Conservation (phyloP, 2,113 vertebrate genomes). For the Calyptommatus sinebrachiatus region DNA sequence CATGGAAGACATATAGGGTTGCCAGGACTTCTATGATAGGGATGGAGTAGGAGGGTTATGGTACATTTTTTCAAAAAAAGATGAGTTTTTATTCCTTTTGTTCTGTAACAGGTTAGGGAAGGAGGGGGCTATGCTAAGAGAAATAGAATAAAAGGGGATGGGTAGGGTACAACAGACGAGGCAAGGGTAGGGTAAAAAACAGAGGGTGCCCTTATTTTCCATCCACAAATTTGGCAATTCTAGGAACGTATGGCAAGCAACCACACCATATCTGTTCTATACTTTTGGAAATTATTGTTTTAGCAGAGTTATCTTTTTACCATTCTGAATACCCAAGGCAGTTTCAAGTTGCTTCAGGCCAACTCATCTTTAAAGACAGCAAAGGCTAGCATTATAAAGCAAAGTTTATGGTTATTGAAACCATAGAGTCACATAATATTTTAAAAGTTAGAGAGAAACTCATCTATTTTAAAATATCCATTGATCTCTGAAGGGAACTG, state of each 20-base stretch:
- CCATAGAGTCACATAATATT: background rate
- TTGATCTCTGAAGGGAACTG: slow-evolving; percentile 5
- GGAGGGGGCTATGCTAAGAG: too few relatives aligned
- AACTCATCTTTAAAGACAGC: background rate
- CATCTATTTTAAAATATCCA: background rate
- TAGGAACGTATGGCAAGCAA: background rate
- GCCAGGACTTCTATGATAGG: too few relatives aligned
- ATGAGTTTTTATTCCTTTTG: too few relatives aligned
- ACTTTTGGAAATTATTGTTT: background rate
- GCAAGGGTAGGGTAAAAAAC: too few relatives aligned
- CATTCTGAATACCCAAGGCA: background rate
- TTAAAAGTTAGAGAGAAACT: slow-evolving; percentile 12
- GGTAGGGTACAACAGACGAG: too few relatives aligned
- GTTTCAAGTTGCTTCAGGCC: background rate
- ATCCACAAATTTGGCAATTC: too few relatives aligned
- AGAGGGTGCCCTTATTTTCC: too few relatives aligned
- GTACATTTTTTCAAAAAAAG: too few relatives aligned
- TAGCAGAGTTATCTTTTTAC: background rate
- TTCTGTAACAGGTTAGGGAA: too few relatives aligned
- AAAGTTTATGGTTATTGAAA: slow-evolving; percentile 1
- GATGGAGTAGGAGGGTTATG: too few relatives aligned
- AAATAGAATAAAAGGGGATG: too few relatives aligned
- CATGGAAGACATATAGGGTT: background rate
- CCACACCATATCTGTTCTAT: background rate
- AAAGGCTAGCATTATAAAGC: background rate